Evolutionary conservation across 2,888 invertebrate species (phyloP), one percentile per base, ranked within the genome.

Genomic region (Syritta pipiens): DNA sequence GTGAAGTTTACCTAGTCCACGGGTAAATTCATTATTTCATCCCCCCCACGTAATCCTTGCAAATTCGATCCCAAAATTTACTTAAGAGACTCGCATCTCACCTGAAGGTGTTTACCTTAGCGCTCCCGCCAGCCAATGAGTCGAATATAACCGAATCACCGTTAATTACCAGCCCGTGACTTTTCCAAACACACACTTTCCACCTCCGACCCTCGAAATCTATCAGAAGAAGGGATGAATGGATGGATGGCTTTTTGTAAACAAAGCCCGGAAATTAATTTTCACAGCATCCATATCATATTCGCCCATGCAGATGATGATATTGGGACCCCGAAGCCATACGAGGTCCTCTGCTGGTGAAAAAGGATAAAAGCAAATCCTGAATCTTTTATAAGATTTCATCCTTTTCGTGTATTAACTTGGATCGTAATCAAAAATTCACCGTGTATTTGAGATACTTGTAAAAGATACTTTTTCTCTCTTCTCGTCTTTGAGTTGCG

Each of bases 251-350:
- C 22, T 51, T 35, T 49, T 42, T 62, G 62, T 17, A 57, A 72
- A 57, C 57, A 72, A 72, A 72, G 26, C 42, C 40, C 55, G 72
- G 57, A 72, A 72, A 72, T 72, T 72, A 57, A 63, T 35, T 72
- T 55, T 35, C 57, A 42, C 72, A 35, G 49, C 24, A 57, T 48
- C 62, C 63, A 40, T 46, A 46, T 48, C 20, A 32, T 32, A 62
- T 42, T 57, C 42, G 49, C 32, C 42, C 10, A 30, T 20, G 46
- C 60, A 51, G 30, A 68, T n/a, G n/a, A n/a, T n/a, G n/a, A n/a
- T 62, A 42, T 55, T 40, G 40, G 20, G 12, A 20, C 10, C 51
- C 69, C 22, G 5, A 26, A 46, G 49, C 5, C 24, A 12, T 9
- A 5, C 35, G 5, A 10, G 12, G 5, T 1, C 14, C 12, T 2